These are phyloP conservation scores for Phyllotreta striolata DNA, from an alignment of 2,888 invertebrate species.

Conservation along the genomic window DNA sequence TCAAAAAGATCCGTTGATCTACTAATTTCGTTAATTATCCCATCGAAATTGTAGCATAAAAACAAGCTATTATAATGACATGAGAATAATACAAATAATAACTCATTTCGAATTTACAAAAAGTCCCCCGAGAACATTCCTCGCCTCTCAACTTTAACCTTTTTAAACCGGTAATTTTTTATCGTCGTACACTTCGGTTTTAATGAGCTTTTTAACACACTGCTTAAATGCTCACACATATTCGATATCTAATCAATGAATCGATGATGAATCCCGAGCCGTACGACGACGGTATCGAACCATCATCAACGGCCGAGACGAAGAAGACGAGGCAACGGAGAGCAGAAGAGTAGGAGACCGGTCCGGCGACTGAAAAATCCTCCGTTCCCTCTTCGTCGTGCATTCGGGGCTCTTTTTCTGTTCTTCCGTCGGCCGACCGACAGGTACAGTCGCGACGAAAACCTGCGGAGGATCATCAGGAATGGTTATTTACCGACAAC, in stretches of 20 bases:
- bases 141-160: no score
- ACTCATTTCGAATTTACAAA: no score
- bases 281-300: constrained; percentile 54
- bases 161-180: constrained; percentile 5
- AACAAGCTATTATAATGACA: no score
- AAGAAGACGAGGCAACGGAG: constrained; percentile 18
- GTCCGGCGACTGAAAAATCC: constrained; percentile 51
- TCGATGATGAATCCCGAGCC: constrained; percentile 58
- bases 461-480: constrained; percentile 42
- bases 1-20: no score
- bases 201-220: constrained; percentile 54
- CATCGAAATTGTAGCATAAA: no score
- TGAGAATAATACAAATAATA: no score
- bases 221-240: constrained; percentile 54
- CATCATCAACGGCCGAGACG: constrained; percentile 46
- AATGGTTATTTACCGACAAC: no score
- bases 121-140: no score
- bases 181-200: constrained; percentile 44
- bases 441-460: constrained; percentile 52
- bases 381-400: constrained; percentile 40
- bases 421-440: constrained; percentile 38
- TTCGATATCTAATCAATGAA: constrained; percentile 61
- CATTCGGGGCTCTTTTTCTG: constrained; percentile 28
- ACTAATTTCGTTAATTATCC: no score
- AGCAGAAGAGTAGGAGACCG: constrained; percentile 48